phyloP scores from a whole-genome alignment of 2,797 vertebrate species.

The Micropoecilia bifurca region DNA sequence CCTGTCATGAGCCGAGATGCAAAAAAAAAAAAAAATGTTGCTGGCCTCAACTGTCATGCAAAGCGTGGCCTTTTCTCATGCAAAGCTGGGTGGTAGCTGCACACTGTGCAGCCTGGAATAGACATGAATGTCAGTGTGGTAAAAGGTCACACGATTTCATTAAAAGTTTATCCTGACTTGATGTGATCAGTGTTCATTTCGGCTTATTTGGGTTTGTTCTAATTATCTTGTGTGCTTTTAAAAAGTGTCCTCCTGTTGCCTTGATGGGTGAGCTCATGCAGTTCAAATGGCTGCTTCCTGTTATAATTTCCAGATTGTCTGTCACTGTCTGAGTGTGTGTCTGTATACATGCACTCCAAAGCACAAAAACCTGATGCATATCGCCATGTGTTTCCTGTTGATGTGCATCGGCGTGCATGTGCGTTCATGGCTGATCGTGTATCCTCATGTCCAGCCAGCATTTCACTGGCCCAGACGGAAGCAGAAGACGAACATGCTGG shows the following conservation, averaged over 20 bases:
- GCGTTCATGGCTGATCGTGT: conserved; percentile 21
- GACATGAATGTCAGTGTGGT: background rate
- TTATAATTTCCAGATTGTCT: conserved; percentile 61
- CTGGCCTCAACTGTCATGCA: conserved; percentile 57
- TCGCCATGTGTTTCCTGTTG: conserved; percentile 69
- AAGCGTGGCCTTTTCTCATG: conserved; percentile 58
- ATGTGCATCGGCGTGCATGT: conserved; percentile 13
- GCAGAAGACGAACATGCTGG: conserved; percentile 54
- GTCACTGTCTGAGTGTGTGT: conserved; percentile 1
- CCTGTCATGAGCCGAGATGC: conserved; percentile 56
- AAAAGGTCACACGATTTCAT: conserved; percentile 2
- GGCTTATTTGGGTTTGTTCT: conserved; percentile 8
- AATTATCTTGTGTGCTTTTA: conserved; percentile 25
- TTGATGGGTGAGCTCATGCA: conserved; percentile 64
- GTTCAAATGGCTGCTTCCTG: conserved; percentile 79
- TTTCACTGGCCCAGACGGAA: conserved; percentile 44
- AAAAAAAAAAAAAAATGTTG: conserved; percentile 31
- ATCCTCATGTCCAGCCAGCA: conserved; percentile 34
- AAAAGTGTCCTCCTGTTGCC: conserved; percentile 21
- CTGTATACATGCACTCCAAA: conserved; percentile 12
- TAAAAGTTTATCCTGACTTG: background rate
- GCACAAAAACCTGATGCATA: conserved; percentile 59
- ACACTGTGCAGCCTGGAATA: conserved; percentile 5
- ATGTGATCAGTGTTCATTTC: background rate
- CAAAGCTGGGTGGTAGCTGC: conserved; percentile 50